Percentiles rank a stretch among this genome's conserved stretches.
These are phyloP conservation scores for Lysandra coridon DNA, from an alignment of 2,888 invertebrate genomes.

Conservation along the genomic window DNA sequence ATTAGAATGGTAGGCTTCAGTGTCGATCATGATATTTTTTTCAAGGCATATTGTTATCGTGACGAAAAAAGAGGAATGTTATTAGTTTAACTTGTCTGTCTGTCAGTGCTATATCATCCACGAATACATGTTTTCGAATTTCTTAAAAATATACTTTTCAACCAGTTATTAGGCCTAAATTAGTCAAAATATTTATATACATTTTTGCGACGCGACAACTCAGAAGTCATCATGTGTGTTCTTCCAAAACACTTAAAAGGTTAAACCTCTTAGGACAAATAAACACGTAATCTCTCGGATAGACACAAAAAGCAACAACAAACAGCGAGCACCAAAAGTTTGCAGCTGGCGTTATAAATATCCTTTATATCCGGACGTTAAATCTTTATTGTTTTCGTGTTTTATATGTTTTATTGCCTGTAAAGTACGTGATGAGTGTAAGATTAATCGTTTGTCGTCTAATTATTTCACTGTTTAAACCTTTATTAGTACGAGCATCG, in stretches of 20 bases:
- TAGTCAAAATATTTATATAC: no score
- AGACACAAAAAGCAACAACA: conserved; percentile 70
- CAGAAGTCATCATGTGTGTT: conserved; percentile 55
- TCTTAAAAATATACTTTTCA: no score
- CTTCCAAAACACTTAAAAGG: conserved; percentile 41
- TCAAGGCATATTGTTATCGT: no score
- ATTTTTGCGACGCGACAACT: neutral
- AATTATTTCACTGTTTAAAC: neutral
- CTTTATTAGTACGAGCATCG: no score
- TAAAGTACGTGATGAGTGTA: conserved; percentile 25
- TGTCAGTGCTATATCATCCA: no score
- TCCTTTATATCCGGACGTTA: conserved; percentile 76
- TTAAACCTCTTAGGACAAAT: conserved; percentile 52
- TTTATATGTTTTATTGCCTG: conserved; percentile 37
- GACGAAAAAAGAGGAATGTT: no score
- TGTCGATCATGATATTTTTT: no score
- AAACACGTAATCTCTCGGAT: conserved; percentile 54
- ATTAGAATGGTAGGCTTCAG: no score
- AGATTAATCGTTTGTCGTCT: neutral
- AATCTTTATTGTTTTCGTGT: conserved; percentile 67
- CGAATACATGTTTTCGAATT: no score
- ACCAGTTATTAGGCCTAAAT: no score
- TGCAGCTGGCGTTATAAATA: conserved; percentile 78
- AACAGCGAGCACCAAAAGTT: conserved; percentile 76
- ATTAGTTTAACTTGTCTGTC: no score